Evolutionary conservation across 1,140 invertebrate species (phyloP).

Genomic region (Sycophila sp.): DNA sequence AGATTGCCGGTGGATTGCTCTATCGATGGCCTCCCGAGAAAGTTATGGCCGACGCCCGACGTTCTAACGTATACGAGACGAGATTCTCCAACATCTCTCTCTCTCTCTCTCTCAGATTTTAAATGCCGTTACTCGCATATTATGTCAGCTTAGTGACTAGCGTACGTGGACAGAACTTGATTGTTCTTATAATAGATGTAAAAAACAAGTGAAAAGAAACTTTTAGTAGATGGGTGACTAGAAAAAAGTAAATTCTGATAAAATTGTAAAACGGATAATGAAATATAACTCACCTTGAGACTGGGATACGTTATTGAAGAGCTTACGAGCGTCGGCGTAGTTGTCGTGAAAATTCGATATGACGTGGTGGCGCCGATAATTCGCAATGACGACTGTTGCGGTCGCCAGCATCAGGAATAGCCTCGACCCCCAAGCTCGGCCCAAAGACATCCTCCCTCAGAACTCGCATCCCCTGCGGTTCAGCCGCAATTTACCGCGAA

Average conservation of each 20-base stretch:
- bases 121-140: too few species aligned
- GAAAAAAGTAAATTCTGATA: too few species aligned
- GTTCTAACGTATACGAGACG: background rate
- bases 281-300: constrained; percentile 50
- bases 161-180: too few species aligned
- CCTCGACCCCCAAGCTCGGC: constrained; percentile 56
- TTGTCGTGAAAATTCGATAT: background rate
- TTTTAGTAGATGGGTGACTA: too few species aligned
- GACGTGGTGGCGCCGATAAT: constrained; percentile 55
- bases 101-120: background rate
- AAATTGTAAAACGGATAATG: too few species aligned
- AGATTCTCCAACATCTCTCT: background rate
- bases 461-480: constrained; percentile 57
- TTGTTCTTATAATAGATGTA: too few species aligned
- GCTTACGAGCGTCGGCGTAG: constrained; percentile 37
- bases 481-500: background rate
- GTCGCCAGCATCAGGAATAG: constrained; percentile 56
- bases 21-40: constrained; percentile 4
- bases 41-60: background rate
- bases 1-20: background rate
- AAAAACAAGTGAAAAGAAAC: too few species aligned
- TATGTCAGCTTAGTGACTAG: too few species aligned
- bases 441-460: constrained; percentile 57
- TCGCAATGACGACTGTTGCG: constrained; percentile 57
- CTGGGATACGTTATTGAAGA: constrained; percentile 48